Evolutionary conservation across 2,888 invertebrate genomes (phyloP).

Genomic region (Acrobasis consociella): DNA sequence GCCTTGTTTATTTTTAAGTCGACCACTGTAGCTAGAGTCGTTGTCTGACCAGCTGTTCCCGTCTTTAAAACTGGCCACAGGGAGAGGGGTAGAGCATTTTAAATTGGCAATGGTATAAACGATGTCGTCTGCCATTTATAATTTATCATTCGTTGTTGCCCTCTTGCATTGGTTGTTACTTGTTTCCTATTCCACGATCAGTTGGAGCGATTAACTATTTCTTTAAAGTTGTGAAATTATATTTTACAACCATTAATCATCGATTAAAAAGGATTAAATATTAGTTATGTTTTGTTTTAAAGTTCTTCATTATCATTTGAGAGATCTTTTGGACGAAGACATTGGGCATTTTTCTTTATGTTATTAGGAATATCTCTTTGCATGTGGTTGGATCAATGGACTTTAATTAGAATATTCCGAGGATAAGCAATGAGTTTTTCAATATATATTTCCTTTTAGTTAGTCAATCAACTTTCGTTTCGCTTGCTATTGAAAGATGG

Average conservation of each 20-base stretch:
- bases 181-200: slow-evolving; percentile 2
- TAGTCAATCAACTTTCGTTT: neutral
- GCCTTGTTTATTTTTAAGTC: slow-evolving; percentile 70
- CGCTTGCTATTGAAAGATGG: neutral
- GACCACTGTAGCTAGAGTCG: slow-evolving; percentile 52
- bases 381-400: too few relatives aligned
- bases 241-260: too few relatives aligned
- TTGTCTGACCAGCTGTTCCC: slow-evolving; percentile 35
- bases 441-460: neutral
- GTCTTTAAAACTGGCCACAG: slow-evolving; percentile 33
- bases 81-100: slow-evolving; percentile 58
- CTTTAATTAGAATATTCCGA: too few relatives aligned
- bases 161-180: slow-evolving; percentile 52
- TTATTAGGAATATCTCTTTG: too few relatives aligned
- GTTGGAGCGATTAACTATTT: neutral
- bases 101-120: slow-evolving; percentile 55
- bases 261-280: too few relatives aligned
- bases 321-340: too few relatives aligned
- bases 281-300: too few relatives aligned
- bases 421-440: neutral
- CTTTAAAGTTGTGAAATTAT: neutral
- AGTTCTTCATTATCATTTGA: too few relatives aligned
- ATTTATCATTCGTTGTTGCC: slow-evolving; percentile 56
- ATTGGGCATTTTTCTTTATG: too few relatives aligned
- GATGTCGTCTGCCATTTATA: slow-evolving; percentile 58